phyloP scores from a whole-genome alignment of 2,797 vertebrate genomes.

The Dryobates pubescens region DNA sequence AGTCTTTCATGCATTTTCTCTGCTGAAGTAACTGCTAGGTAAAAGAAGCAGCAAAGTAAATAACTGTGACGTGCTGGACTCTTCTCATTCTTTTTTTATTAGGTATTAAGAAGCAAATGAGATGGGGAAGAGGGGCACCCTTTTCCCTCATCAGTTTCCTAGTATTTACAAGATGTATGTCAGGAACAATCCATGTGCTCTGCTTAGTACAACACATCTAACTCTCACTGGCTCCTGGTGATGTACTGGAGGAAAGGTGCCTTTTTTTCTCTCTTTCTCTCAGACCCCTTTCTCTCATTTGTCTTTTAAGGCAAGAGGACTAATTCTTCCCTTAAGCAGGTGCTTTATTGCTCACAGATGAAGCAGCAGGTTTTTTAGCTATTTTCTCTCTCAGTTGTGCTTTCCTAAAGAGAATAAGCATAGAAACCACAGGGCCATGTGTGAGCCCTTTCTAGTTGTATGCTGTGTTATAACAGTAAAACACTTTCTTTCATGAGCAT shows the following conservation, averaged over 20 bases:
- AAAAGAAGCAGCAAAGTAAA: background rate
- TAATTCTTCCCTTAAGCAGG: background rate
- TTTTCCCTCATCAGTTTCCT: background rate
- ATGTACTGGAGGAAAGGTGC: background rate
- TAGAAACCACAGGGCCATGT: background rate
- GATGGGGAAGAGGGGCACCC: background rate
- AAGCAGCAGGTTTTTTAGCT: background rate
- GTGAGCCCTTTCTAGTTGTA: background rate
- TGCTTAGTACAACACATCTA: rapidly evolving
- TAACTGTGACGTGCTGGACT: background rate
- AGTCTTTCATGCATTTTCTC: background rate
- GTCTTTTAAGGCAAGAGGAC: background rate
- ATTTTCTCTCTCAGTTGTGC: background rate
- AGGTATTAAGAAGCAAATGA: background rate
- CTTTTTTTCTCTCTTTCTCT: background rate
- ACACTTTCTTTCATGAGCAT: background rate
- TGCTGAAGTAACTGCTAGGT: background rate
- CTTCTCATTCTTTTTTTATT: background rate
- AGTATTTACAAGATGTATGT: background rate
- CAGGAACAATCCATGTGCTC: background rate
- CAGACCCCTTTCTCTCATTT: background rate
- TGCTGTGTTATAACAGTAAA: constrained; percentile 41
- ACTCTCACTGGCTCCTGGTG: background rate
- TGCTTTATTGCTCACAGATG: background rate
- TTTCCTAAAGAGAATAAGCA: constrained; percentile 16